Evolutionary conservation across 1,140 invertebrate genomes (phyloP), one percentile per base, ranked within the genome.

Genomic region (Papilio xuthus): DNA sequence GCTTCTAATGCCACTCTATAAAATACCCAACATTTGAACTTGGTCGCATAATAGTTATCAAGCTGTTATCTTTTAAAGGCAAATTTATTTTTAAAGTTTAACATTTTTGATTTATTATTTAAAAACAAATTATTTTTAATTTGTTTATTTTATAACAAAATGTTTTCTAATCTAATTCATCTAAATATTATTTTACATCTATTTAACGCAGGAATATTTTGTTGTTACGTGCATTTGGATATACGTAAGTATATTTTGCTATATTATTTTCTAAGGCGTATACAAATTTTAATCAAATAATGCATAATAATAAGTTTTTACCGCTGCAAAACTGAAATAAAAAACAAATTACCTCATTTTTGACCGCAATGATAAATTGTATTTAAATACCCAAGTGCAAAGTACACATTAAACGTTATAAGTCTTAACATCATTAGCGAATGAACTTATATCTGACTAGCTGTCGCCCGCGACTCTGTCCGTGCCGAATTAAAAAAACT

Each of bases 1-100:
- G 69, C 42, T 73, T 73, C 71, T 73, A 73, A 73, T 73, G 42
- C 71, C 37, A 18, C 41, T 73, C 41, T 73, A 73, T 73, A 73
- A 50, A 73, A 73, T 73, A 50, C 71, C 41, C 37, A 73, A 6
- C 20, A 47, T 26, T 13, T 47, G 42, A 23, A 28, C 37, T 47
- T 26, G 10, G 41, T 73, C 41, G 71, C 20, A 8, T 73, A 44
- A 73, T 73, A 6, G 8, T 73, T 47, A 44, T 44, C 13, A 44
- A 73, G 42, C 71, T 15, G 20, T 73, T 26, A 26, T 47, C 42
- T 73, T 73, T 44, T 23, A 73, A 26, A 26, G 8, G 23, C 37
- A 2, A 28, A 26, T n/a, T 67, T 18, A 67, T 67, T 63, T 32
- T 63, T 32, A 28, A n/a, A 67, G n/a, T 15, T 32, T 63, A 32